phyloP scores from a whole-genome alignment of 2,797 vertebrate genomes.

The Lepidocolaptes lacrymiger region DNA sequence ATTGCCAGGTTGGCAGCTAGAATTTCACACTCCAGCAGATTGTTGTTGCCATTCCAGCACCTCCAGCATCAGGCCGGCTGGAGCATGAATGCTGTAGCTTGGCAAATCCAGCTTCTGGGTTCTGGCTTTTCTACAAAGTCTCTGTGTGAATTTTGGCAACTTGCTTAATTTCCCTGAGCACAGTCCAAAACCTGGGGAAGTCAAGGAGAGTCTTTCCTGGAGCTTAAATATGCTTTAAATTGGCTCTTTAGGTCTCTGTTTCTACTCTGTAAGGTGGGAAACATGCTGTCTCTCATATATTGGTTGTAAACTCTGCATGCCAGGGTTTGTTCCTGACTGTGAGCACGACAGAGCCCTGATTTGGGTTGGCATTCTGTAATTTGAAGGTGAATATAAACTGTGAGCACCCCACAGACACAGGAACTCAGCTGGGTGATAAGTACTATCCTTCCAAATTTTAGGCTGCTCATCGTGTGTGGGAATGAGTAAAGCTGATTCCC shows the following conservation, averaged over 20 bases:
- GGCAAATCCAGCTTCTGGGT: not conserved
- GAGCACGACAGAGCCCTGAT: not conserved
- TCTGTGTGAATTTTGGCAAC: constrained; percentile 5
- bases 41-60: constrained; percentile 42
- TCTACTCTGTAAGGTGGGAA: not conserved
- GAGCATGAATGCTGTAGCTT: not conserved
- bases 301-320: not conserved
- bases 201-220: constrained; percentile 19
- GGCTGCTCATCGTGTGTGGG: not conserved
- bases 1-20: constrained; percentile 3
- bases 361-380: not conserved
- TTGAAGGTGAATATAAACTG: not conserved
- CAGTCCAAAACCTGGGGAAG: constrained; percentile 3
- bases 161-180: not conserved
- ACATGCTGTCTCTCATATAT: not conserved
- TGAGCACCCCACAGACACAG: not conserved
- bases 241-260: not conserved
- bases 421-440: not conserved
- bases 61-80: not conserved
- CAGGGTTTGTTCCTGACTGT: not conserved
- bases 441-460: not conserved
- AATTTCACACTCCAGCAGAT: constrained; percentile 16
- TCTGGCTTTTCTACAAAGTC: not conserved
- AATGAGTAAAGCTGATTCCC: not conserved
- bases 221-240: constrained; percentile 1